phyloP scores from a whole-genome alignment of 2,797 vertebrate genomes.

The Calcarius lapponicus region DNA sequence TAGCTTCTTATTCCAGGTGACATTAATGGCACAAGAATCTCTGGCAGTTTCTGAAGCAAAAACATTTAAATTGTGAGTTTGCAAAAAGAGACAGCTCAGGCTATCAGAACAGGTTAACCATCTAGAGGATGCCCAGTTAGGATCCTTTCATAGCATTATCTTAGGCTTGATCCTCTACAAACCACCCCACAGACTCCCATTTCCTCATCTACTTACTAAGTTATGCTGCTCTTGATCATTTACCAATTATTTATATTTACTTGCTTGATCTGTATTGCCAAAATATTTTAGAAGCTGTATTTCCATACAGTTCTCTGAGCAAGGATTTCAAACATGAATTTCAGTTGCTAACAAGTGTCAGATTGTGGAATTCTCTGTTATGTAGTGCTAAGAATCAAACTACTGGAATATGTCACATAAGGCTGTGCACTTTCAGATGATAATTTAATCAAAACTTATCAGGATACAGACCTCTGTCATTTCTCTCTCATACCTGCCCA shows the following conservation, averaged over 20 bases:
- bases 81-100: not conserved
- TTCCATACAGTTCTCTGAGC: not conserved
- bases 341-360: not conserved
- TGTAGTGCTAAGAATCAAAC: not conserved
- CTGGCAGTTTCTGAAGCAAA: not conserved
- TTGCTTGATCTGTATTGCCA: not conserved
- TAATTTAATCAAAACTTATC: not conserved
- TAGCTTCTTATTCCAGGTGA: not conserved
- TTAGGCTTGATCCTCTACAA: not conserved
- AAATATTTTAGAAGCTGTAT: not conserved
- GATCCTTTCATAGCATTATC: not conserved
- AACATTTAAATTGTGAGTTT: not conserved
- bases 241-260: not conserved
- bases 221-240: not conserved
- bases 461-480: not conserved
- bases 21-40: not conserved
- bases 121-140: not conserved
- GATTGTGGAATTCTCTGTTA: not conserved
- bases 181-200: not conserved
- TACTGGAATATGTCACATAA: fast-evolving
- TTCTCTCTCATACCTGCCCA: not conserved
- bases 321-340: not conserved
- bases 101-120: not conserved
- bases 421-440: not conserved
- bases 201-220: not conserved